Conservation (phyloP, 2,888 invertebrate genomes). For the Epinotia ramella region DNA sequence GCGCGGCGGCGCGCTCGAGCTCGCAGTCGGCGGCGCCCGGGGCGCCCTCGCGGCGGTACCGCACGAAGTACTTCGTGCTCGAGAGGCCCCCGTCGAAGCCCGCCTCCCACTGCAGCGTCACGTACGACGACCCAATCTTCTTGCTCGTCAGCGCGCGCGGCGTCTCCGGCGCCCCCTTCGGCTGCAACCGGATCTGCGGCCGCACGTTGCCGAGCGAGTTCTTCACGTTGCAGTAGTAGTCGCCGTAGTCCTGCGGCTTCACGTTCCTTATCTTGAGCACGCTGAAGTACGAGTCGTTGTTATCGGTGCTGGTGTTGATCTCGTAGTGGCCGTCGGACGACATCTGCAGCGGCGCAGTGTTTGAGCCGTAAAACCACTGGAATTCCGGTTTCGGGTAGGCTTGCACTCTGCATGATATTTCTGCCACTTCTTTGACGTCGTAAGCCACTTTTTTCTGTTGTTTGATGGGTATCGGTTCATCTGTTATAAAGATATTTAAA, state of each 20-base stretch:
- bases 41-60: constrained; percentile 89
- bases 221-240: constrained; percentile 94
- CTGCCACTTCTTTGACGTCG: constrained; percentile 93
- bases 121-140: constrained; percentile 91
- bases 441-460: constrained; percentile 95
- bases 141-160: constrained; percentile 90
- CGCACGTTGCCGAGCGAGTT: constrained; percentile 92
- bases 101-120: constrained; percentile 93
- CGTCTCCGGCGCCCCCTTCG: constrained; percentile 94
- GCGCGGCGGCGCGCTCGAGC: constrained; percentile 73
- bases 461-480: constrained; percentile 94
- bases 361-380: constrained; percentile 94
- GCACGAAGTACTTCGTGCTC: constrained; percentile 95
- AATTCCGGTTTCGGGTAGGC: constrained; percentile 97
- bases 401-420: constrained; percentile 94
- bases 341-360: constrained; percentile 90
- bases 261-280: constrained; percentile 90
- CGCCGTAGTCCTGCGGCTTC: constrained; percentile 94
- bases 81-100: constrained; percentile 96
- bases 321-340: constrained; percentile 95
- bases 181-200: constrained; percentile 91
- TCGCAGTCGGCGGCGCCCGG: constrained; percentile 66
- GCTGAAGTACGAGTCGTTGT: constrained; percentile 94
- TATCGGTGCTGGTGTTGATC: constrained; percentile 91
- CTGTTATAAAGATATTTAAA: constrained; percentile 69